These are phyloP conservation scores for Dendropsophus ebraccatus DNA, from an alignment of 2,113 vertebrate species.

Conservation along the genomic window DNA sequence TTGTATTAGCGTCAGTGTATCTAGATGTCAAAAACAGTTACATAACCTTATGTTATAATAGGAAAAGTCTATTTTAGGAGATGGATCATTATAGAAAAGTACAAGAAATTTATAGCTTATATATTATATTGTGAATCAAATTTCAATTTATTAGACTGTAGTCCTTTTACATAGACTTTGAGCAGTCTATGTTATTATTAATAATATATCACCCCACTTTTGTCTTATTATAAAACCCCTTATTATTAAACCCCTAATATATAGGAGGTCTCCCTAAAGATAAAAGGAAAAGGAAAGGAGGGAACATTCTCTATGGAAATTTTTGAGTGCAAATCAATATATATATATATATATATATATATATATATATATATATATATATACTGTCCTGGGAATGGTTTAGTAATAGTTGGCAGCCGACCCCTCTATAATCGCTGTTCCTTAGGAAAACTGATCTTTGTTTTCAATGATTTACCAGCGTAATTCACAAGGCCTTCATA, in stretches of 20 bases:
- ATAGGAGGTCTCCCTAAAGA: neutral
- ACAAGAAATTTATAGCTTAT: neutral
- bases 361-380: too few species aligned
- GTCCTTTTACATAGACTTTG: neutral
- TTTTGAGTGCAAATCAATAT: too few species aligned
- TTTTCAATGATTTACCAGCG: conserved; percentile 48
- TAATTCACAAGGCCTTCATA: conserved; percentile 22
- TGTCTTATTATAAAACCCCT: neutral
- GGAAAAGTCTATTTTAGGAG: neutral
- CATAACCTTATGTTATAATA: too few species aligned
- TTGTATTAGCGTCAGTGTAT: too few species aligned
- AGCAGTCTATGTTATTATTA: neutral
- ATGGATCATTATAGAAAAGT: neutral
- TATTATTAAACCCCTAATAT: neutral
- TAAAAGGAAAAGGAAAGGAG: neutral
- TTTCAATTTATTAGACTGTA: neutral
- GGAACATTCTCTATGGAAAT: neutral
- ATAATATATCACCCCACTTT: neutral
- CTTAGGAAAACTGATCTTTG: neutral
- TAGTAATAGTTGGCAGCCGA: neutral
- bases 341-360: too few species aligned
- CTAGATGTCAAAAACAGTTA: too few species aligned
- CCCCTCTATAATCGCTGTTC: neutral
- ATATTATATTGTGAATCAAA: neutral
- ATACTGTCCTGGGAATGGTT: neutral